These are phyloP conservation scores for Allophyes oxyacanthae DNA, from an alignment of 2,888 invertebrate genomes.

Conservation along the genomic window DNA sequence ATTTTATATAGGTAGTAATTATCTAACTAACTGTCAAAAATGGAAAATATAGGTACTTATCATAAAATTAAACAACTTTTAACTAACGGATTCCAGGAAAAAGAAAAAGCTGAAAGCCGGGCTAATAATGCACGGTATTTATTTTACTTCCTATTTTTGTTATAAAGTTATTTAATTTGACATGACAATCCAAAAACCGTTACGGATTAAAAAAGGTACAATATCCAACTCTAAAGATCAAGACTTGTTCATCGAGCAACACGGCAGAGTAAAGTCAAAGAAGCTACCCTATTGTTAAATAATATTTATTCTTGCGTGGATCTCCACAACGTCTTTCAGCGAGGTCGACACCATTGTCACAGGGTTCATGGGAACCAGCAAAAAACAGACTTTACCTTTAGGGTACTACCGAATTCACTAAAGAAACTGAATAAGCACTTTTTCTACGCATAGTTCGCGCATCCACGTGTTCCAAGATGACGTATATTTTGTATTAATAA, in stretches of 20 bases:
- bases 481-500: conserved; percentile 73
- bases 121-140: too few relatives aligned
- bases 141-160: too few relatives aligned
- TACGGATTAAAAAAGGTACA: too few relatives aligned
- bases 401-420: conserved; percentile 76
- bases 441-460: conserved; percentile 75
- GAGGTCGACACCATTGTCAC: conserved; percentile 85
- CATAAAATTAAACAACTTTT: too few relatives aligned
- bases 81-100: too few relatives aligned
- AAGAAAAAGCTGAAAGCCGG: too few relatives aligned
- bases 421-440: conserved; percentile 86
- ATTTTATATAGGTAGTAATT: too few relatives aligned
- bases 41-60: too few relatives aligned
- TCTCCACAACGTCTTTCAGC: conserved; percentile 83
- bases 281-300: conserved; percentile 86
- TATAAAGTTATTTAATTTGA: not conserved
- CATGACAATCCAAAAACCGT: not conserved
- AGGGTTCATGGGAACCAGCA: conserved; percentile 88
- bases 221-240: conserved; percentile 57
- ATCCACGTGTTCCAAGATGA: conserved; percentile 84
- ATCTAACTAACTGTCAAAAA: too few relatives aligned
- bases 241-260: conserved; percentile 51
- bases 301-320: conserved; percentile 89
- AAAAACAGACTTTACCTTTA: conserved; percentile 84
- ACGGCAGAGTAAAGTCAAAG: conserved; percentile 82